phyloP scores from a whole-genome alignment of 2,113 vertebrate genomes.

The Periophthalmus modestus region DNA sequence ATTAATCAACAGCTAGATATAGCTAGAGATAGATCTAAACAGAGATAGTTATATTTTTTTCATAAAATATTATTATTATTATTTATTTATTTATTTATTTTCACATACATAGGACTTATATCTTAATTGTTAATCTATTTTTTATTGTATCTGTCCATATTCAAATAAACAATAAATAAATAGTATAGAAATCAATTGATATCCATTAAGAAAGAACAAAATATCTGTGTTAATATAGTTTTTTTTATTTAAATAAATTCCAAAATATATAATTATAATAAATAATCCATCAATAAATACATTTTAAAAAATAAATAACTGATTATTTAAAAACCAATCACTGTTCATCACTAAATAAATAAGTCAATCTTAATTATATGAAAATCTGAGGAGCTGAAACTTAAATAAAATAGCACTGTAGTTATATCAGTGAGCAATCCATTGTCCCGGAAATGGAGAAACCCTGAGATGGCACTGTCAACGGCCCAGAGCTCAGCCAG shows the following conservation, averaged over 20 bases:
- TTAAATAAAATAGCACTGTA: conserved; percentile 32
- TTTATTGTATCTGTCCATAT: no score
- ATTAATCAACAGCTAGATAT: no score
- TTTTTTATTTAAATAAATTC: conserved; percentile 54
- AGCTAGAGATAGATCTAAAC: no score
- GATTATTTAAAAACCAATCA: conserved; percentile 49
- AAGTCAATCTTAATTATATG: conserved; percentile 30
- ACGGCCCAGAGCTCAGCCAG: conserved; percentile 54
- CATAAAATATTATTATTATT: no score
- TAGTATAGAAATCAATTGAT: no score
- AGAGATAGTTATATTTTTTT: no score
- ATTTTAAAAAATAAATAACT: conserved; percentile 42
- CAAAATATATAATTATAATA: background rate
- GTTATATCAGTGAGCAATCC: background rate
- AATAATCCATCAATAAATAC: conserved; percentile 2
- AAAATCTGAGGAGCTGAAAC: conserved; percentile 4
- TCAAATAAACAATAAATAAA: no score
- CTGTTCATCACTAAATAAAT: conserved; percentile 27
- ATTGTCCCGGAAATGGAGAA: background rate
- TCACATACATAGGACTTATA: no score
- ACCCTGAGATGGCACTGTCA: conserved; percentile 26
- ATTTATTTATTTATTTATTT: no score
- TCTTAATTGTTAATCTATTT: no score
- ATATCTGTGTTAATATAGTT: background rate
- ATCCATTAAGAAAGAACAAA: background rate